Evolutionary conservation across 2,113 vertebrate genomes (phyloP), one percentile per base, ranked within the genome.

Genomic region (Rhinichthys klamathensis): DNA sequence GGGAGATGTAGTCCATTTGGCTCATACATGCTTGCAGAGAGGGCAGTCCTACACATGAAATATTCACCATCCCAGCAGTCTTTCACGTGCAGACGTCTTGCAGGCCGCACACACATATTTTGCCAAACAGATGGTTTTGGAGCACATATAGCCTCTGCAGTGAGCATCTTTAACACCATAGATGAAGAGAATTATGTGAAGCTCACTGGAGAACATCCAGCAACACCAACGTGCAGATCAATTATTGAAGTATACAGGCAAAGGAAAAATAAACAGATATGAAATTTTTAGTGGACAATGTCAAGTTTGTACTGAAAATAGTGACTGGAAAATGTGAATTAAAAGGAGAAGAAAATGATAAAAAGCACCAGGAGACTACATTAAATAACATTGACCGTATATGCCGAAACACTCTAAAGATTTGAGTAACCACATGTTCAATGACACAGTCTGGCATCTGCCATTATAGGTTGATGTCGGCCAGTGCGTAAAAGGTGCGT

Each of bases 41-140:
- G 38, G 46, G 54, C 67, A 25, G 67, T 74, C 32, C 54, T 41
- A 3, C 10, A 15, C 73, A 73, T 83, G n/a, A 87, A 89, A 83
- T 87, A 86, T 89, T 83, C 65, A 83, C 44, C 38, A 44, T 65
- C 11, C 74, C 54, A 78, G 23, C 35, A 58, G 78, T 11, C 65
- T 23, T 27, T 58, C 60, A 76, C 38, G 25, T 27, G 23, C 67
- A 32, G 27, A 32, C 6, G 13, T 65, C 63, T 61, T 35, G 63
- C 69, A 74, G 30, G 32, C n/a, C 32, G 49, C 83, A 51, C 70
- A 54, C 32, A 69, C 74, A 44, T 69, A 27, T 54, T 41, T 85
- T 38, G 6, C 65, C 13, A 49, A 61, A 32, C 61, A 88, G 83
- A 88, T 65, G 54, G 78, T 58, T 54, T 44, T 51, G 49, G 3